phyloP scores from a whole-genome alignment of 2,113 vertebrate species.

The Nannobrachium achirus region DNA sequence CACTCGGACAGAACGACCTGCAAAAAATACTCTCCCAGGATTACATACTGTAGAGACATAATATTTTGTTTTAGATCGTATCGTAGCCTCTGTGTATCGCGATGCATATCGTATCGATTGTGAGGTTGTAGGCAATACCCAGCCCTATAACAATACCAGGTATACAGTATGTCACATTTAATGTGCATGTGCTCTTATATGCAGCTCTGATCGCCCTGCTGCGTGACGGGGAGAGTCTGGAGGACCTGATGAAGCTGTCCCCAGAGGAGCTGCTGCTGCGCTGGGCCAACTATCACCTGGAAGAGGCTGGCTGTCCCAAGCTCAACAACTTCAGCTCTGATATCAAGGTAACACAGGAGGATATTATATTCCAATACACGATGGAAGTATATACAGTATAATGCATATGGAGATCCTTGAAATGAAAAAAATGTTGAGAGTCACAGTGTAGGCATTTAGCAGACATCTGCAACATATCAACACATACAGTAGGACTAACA shows the following conservation, averaged over 20 bases:
- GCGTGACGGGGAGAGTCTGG: conserved; percentile 92
- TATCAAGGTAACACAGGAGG: conserved; percentile 84
- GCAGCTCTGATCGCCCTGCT: conserved; percentile 93
- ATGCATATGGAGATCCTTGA: too few species aligned
- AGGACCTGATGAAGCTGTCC: conserved; percentile 95
- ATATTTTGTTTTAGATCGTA: too few species aligned
- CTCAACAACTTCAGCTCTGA: conserved; percentile 97
- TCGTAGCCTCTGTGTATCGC: too few species aligned
- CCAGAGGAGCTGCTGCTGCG: conserved; percentile 95
- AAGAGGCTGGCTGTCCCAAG: conserved; percentile 87
- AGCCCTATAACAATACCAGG: too few species aligned
- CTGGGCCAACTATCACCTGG: conserved; percentile 96
- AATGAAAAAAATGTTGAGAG: background rate
- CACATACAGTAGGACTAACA: background rate
- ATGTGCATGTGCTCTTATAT: conserved; percentile 47
- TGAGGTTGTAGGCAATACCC: too few species aligned
- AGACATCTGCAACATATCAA: too few species aligned
- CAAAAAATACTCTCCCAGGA: too few species aligned
- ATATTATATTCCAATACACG: background rate
- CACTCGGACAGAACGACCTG: too few species aligned
- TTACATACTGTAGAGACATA: too few species aligned
- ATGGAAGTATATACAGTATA: background rate
- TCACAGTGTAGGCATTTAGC: background rate
- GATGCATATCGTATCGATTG: too few species aligned
- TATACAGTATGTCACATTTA: too few species aligned